Evolutionary conservation across 2,113 vertebrate genomes (phyloP), one percentile per base, ranked within the genome.

Genomic region (Pomatorhinus ruficollis): DNA sequence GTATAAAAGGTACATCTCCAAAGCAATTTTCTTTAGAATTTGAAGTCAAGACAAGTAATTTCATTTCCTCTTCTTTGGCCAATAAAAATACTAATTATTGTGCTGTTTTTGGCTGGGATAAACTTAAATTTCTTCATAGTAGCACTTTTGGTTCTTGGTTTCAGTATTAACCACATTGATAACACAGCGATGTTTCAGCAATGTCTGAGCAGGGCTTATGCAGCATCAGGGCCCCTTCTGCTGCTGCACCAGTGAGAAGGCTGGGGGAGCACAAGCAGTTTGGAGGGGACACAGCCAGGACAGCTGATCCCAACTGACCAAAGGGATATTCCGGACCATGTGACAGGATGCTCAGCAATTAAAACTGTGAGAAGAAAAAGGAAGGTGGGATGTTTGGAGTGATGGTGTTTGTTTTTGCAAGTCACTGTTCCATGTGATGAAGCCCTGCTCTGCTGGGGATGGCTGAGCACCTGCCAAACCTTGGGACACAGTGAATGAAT

Each of bases 341-440:
- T 7, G 16, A 3, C 1, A 4, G 6, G 3, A 24, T 30, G 28
- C 8, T 81, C 23, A 74, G 21, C 60, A 70, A 53, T 7, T 61
- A 74, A 53, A 87, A 7, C 12, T 22, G 8, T 16, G 24, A 8
- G 27, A 79, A 76, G 12, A 20, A 86, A 44, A 3, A 72, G 21
- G 35, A 87, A 63, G 3, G 6, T 15, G 2, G 10, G 6, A 45
- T 10, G 0, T 52, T 24, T 2, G 12, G 9, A 75, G 3, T 15
- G 2, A 54, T 8, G 15, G 12, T 0, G 0, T 16, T 49, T n/a
- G 6, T 11, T 45, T 44, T 65, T 24, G 37, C 23, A 78, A 61
- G 50, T 31, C 47, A 40, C 27, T 3, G 0, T 3, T 54, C 33
- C 0, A 0, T 0, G 0, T 5, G n/a, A 52, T 4, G 17, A 25